Conservation (phyloP, 2,888 invertebrate genomes). For the Phrixothrix hirtus region DNA sequence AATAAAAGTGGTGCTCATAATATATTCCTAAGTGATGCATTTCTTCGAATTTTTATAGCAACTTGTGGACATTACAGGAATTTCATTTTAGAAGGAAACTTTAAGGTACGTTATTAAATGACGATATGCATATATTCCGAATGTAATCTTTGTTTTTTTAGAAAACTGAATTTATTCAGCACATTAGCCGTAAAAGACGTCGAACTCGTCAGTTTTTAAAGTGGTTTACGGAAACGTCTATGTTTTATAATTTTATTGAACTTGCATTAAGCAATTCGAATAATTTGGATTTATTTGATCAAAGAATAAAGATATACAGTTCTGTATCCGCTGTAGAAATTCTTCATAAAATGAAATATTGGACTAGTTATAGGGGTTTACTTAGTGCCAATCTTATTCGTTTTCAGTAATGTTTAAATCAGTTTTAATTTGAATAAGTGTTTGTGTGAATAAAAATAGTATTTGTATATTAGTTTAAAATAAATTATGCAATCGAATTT, state of each 20-base stretch:
- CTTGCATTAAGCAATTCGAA: slow-evolving; percentile 48
- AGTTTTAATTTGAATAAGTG: too few species aligned
- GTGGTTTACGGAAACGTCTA: slow-evolving; percentile 86
- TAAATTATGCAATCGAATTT: too few species aligned
- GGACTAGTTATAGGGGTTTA: slow-evolving; percentile 37
- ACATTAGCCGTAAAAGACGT: too few species aligned
- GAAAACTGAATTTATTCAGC: too few species aligned
- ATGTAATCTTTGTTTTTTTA: too few species aligned
- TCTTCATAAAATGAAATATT: slow-evolving; percentile 51
- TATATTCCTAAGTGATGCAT: slow-evolving; percentile 77
- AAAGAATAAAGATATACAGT: slow-evolving; percentile 50
- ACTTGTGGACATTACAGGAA: slow-evolving; percentile 71
- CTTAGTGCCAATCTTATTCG: slow-evolving; percentile 9
- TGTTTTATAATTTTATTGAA: slow-evolving; percentile 78
- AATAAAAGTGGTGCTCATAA: slow-evolving; percentile 65
- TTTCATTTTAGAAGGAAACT: slow-evolving; percentile 58
- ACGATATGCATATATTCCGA: slow-evolving; percentile 10
- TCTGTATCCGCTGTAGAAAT: slow-evolving; percentile 48
- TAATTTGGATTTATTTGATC: slow-evolving; percentile 50
- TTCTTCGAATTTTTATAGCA: slow-evolving; percentile 77
- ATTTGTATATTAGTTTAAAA: too few species aligned
- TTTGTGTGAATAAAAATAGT: too few species aligned
- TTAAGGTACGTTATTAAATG: slow-evolving; percentile 48
- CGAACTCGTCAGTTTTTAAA: slow-evolving; percentile 75
- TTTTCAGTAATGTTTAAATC: slow-evolving; percentile 13